Evolutionary conservation across 2,797 vertebrate species (phyloP).

Genomic region (Parauchenoglanis punctatus): DNA sequence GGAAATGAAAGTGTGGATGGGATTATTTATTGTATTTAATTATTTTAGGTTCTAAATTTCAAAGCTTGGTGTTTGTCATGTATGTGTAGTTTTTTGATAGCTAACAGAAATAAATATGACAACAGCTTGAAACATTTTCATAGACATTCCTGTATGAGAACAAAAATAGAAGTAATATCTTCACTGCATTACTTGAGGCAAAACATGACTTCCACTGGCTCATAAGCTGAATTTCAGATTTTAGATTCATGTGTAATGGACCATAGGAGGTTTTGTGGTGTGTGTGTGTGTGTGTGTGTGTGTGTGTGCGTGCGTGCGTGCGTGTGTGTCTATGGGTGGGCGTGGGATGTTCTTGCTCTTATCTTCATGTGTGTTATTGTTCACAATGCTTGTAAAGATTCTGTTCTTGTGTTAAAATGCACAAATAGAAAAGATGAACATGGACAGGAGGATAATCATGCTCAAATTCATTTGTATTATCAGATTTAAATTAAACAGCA

Average conservation of each 20-base stretch:
- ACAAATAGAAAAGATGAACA: slow-evolving; percentile 12
- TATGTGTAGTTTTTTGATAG: neutral
- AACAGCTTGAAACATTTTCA: neutral
- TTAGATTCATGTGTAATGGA: slow-evolving; percentile 25
- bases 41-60: no score
- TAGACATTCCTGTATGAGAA: neutral
- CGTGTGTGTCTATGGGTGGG: neutral
- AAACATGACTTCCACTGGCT: slow-evolving; percentile 14
- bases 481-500: slow-evolving; percentile 6
- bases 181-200: slow-evolving; percentile 19
- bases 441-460: slow-evolving; percentile 10
- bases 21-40: no score
- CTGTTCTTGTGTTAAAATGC: neutral
- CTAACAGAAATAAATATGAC: neutral
- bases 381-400: neutral
- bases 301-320: slow-evolving; percentile 6
- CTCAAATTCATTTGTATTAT: slow-evolving; percentile 3
- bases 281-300: slow-evolving; percentile 15
- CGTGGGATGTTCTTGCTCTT: neutral
- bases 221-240: slow-evolving; percentile 17
- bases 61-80: neutral
- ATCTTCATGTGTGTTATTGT: slow-evolving; percentile 10
- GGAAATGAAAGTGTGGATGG: neutral
- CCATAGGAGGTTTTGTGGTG: neutral
- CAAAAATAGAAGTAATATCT: slow-evolving; percentile 12